Conservation (phyloP, 1,140 invertebrate genomes). For the Melitaea cinxia region DNA sequence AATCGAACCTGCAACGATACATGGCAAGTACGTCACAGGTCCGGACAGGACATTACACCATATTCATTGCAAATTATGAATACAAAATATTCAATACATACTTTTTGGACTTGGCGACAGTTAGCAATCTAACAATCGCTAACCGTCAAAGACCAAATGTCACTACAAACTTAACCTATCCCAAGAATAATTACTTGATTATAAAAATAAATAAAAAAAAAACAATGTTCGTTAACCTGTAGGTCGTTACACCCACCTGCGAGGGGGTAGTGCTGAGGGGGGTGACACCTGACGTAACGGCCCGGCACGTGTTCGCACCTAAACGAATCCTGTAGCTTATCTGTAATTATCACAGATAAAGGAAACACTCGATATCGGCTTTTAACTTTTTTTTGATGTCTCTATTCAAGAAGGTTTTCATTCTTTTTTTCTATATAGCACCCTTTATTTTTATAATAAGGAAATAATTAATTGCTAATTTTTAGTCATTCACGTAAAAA, state of each 20-base stretch:
- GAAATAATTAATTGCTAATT: too few relatives aligned
- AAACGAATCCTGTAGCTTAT: conserved; percentile 28
- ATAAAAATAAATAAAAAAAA: conserved; percentile 28
- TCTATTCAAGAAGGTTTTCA: not conserved
- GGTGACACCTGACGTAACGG: conserved; percentile 68
- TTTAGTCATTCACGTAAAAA: too few relatives aligned
- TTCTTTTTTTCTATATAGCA: not conserved
- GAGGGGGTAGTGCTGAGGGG: conserved; percentile 14
- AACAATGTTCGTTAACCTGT: conserved; percentile 33
- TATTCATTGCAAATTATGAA: too few relatives aligned
- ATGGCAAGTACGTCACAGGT: too few relatives aligned
- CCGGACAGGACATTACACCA: too few relatives aligned
- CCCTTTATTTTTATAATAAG: not conserved
- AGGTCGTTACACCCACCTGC: conserved; percentile 42
- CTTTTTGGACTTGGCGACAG: too few relatives aligned
- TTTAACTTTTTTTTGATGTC: too few relatives aligned
- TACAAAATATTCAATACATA: too few relatives aligned
- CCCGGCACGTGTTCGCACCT: conserved; percentile 52
- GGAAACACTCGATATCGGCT: not conserved
- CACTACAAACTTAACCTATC: conserved; percentile 27
- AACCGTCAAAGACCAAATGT: conserved; percentile 27
- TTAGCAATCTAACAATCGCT: not conserved
- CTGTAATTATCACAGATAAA: conserved; percentile 23
- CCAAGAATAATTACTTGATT: conserved; percentile 15
- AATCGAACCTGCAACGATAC: too few relatives aligned